phyloP scores from a whole-genome alignment of 2,888 invertebrate genomes.

The Steinernema carpocapsae region DNA sequence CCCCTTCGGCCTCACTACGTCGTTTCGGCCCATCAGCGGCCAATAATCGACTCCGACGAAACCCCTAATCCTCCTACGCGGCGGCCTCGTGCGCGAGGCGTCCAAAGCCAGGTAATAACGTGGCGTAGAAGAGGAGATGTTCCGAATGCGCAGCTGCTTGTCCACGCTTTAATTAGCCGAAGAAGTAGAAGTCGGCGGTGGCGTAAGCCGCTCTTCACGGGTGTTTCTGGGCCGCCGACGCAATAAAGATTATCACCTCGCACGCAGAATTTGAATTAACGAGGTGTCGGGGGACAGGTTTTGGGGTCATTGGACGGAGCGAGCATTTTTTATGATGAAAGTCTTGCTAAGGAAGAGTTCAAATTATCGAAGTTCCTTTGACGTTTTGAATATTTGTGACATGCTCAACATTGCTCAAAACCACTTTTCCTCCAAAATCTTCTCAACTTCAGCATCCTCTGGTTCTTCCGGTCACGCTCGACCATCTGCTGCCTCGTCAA shows the following conservation, averaged over 20 bases:
- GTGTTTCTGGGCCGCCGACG: background rate
- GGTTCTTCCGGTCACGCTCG: background rate
- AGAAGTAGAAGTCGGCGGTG: background rate
- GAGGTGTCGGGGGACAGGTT: background rate
- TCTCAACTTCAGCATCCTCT: too few species aligned
- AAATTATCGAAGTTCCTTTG: too few species aligned
- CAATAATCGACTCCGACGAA: background rate
- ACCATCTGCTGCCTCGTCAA: constrained; percentile 1
- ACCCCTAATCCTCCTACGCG: constrained; percentile 10
- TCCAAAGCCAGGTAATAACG: constrained; percentile 33
- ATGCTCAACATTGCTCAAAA: too few species aligned
- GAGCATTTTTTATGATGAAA: too few species aligned
- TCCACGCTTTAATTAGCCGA: constrained; percentile 20
- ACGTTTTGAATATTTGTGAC: too few species aligned
- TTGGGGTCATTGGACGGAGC: too few species aligned
- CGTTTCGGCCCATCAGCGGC: too few species aligned
- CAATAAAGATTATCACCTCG: constrained; percentile 23
- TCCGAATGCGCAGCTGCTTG: constrained; percentile 14
- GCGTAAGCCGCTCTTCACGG: constrained; percentile 21
- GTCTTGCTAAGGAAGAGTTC: too few species aligned
- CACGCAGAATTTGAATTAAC: background rate
- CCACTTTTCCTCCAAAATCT: too few species aligned
- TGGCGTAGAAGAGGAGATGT: background rate
- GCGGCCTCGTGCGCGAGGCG: constrained; percentile 6
- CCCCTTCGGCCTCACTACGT: background rate